Base-by-base conservation (phyloP, 2,113 vertebrate species). In the Bostrychus sinensis region DNA sequence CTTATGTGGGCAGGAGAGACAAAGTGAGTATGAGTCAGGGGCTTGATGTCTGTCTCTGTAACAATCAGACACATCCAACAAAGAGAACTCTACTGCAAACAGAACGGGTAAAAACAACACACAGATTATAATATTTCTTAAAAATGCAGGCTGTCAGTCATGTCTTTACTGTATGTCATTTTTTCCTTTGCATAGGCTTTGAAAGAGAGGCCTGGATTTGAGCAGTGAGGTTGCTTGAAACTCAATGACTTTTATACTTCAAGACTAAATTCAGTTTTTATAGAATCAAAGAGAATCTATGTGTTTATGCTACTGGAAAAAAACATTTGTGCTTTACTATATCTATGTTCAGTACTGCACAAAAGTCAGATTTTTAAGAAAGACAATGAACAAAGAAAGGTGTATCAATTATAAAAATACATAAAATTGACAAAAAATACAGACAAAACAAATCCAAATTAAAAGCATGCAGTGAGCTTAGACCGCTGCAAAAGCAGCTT, bases 1-100 rank as follows among this genome's bases (percentile, higher is more conserved):
- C 39, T 62, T 14, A 9, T 69, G 22, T 66, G 5, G 42, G 14
- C 66, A 37, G 19, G 60, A 46, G 58, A 68, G 59, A 42, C 7
- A 1, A 30, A 17, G 28, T 1, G 8, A 22, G 58, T 39, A 61
- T 56, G 63, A 36, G 28, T 37, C n/a, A 66, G 56, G 22, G 12
- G 50, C 57, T 59, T 2, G n/a, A 68, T 43, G 60, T 69, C 62
- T 71, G 26, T 39, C 42, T 61, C 39, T 65, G 41, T 77, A 63
- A 70, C 57, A 70, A 70, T 78, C 48, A 80, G 56, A 26, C n/a
- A 46, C 23, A 57, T 72, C 28, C 48, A 14, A 1, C 42, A 43
- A 48, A 56, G 60, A 28, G 13, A 59, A 22, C 36, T 25, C 48
- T 53, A 60, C 56, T 77, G 4, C 63, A 75, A 81, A 81, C 54